Conservation (phyloP, 1,140 invertebrate genomes). For the Bombus haemorrhoidalis region DNA sequence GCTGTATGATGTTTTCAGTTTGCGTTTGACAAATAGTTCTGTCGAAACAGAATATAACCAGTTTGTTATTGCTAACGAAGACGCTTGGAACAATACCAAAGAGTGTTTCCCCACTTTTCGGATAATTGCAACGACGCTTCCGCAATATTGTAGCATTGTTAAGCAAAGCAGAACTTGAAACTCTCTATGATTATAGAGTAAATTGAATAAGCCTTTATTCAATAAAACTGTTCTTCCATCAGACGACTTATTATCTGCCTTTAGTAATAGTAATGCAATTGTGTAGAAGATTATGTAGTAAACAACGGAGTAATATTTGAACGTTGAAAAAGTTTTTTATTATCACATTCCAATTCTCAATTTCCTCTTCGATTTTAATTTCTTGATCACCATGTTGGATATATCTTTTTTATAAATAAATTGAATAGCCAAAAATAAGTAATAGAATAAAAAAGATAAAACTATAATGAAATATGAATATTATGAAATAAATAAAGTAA, state of each 20-base stretch:
- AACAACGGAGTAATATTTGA: background rate
- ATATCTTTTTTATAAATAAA: background rate
- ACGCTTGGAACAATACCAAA: background rate
- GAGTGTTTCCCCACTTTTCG: background rate
- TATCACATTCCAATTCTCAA: background rate
- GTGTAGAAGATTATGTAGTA: background rate
- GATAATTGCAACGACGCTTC: background rate
- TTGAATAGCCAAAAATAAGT: background rate
- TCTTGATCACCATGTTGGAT: background rate
- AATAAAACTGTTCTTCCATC: background rate
- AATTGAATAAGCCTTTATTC: no score
- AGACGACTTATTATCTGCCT: background rate
- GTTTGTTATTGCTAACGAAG: background rate
- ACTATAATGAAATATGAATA: background rate
- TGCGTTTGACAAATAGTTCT: background rate
- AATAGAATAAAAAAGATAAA: background rate
- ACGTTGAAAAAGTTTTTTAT: background rate
- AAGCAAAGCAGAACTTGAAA: background rate
- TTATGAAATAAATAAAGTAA: background rate
- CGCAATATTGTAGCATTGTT: background rate
- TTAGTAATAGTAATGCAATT: constrained; percentile 4
- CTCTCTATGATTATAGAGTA: background rate
- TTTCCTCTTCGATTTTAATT: background rate
- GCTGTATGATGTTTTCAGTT: background rate
- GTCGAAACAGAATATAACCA: background rate